Evolutionary conservation across 2,113 vertebrate species (phyloP), one percentile per base, ranked within the genome.

Genomic region (Strix aluco): DNA sequence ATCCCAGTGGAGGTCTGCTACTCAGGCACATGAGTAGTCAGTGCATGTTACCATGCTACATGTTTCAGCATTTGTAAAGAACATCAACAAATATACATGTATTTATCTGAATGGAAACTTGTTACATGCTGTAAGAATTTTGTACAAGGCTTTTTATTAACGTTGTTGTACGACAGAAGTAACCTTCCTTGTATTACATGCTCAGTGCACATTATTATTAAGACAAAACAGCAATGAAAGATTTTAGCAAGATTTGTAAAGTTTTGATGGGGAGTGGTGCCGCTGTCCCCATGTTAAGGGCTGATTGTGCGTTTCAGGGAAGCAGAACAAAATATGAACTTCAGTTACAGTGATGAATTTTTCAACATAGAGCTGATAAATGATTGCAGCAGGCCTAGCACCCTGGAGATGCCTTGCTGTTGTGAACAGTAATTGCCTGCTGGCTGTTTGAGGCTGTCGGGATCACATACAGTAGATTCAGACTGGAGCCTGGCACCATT

Each of bases 221-320:
- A 11, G 59, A 40, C 12, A 67, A 86, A 82, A 78, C 0, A 2
- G 54, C 42, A 86, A 67, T 58, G 27, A 38, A 36, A 74, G 26
- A 83, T 55, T 55, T 86, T 23, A n/a, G 57, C 0, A 2, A 86
- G 75, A 32, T 77, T 51, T 46, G 18, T 62, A 49, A 49, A 61
- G 54, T 57, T 78, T 15, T 62, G 18, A 7, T 32, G 36, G 34
- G 26, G 15, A 57, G 4, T 7, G 32, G 6, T 55, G 52, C 63
- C 1, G 0, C 47, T 44, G 20, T 30, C 32, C 23, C 20, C 27
- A n/a, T 0, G 0, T 81, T 46, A 62, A 52, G 22, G 49, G 59
- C 77, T 63, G 59, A 47, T 27, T 26, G 62, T 44, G 55, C 38
- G 23, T 84, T 88, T 80, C 63, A 81, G n/a, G 40, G 52, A 84